Base-by-base conservation (phyloP, 2,113 vertebrate species). In the Sander lucioperca region DNA sequence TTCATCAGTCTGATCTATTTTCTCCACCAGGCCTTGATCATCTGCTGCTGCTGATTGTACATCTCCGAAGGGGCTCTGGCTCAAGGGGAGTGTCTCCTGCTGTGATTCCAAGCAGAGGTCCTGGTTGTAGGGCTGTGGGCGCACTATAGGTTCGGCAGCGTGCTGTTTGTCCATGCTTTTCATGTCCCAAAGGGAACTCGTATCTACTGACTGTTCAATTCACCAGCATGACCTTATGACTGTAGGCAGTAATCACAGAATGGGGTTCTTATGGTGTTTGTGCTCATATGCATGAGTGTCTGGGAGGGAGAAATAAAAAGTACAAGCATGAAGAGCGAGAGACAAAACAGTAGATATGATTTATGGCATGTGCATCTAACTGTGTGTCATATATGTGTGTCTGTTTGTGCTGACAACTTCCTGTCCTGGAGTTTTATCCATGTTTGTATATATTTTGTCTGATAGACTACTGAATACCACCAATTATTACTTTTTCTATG, bases 1-100 rank as follows among this genome's bases (percentile, higher is more conserved):
- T 88, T 90, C 79, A 89, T 87, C 87, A 88, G 87, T 90, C 84
- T 77, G 45, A 83, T 89, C 64, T 87, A 76, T 86, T 88, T 87
- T 86, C 59, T 82, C 77, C 73, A 71, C 36, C 15, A 75, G 69
- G 80, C 86, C 89, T 88, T 91, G 89, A 91, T 91, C 80, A 67
- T 89, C 64, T 61, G 51, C 80, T 86, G 83, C 80, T 71, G 86
- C 84, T 78, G 62, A 88, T 74, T 86, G 69, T 80, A 71, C 36
- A 66, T 85, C 78, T 89, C 87, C 66, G 56, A 87, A 87, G 79
- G 87, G 69, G 73, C 69, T 77, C 30, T 4, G 13, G 69, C 85
- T 78, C 45, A 47, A 74, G 43, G 82, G 56, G 68, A 81, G 77
- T 4, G 74, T 70, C 61, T 86, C 90, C 83, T 76, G 72, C 85